Evolutionary conservation across 2,797 vertebrate species (phyloP).

Genomic region (Silurus aristotelis): DNA sequence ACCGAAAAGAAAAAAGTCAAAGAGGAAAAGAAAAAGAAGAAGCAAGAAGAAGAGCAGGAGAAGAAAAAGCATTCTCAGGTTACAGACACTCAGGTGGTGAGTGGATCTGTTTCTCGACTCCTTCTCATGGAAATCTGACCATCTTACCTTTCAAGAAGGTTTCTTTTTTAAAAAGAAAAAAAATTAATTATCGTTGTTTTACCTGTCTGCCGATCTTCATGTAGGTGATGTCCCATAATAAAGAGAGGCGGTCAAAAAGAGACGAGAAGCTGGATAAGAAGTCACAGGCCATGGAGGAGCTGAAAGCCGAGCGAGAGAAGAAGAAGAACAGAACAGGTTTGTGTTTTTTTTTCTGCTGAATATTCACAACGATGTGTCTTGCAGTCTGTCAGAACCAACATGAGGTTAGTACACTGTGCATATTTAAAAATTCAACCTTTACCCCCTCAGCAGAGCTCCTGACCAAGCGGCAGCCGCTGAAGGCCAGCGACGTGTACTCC

Average conservation of each 20-base stretch:
- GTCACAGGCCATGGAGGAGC: slow-evolving; percentile 98
- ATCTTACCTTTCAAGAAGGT: neutral
- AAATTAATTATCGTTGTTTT: neutral
- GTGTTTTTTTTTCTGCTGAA: neutral
- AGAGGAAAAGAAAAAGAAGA: slow-evolving; percentile 95
- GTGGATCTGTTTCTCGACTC: slow-evolving; percentile 34
- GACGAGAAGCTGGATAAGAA: slow-evolving; percentile 98
- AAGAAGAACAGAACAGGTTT: slow-evolving; percentile 97
- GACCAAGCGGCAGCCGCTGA: slow-evolving; percentile 93
- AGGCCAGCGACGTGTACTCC: slow-evolving; percentile 97
- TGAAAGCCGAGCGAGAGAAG: slow-evolving; percentile 96
- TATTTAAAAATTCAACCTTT: neutral
- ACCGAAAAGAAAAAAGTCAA: slow-evolving; percentile 98
- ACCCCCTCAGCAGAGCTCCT: slow-evolving; percentile 86
- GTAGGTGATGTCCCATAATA: slow-evolving; percentile 97
- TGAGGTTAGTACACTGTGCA: neutral
- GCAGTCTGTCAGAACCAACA: neutral
- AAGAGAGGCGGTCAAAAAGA: slow-evolving; percentile 93
- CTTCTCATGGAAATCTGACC: neutral
- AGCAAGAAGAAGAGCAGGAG: slow-evolving; percentile 96
- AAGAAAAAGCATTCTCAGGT: slow-evolving; percentile 95
- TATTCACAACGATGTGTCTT: neutral
- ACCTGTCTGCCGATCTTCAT: slow-evolving; percentile 3
- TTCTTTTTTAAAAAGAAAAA: neutral
- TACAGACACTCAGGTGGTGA: slow-evolving; percentile 91